Base-by-base conservation (phyloP, 2,888 invertebrate genomes). In the Monochamus alternatus region DNA sequence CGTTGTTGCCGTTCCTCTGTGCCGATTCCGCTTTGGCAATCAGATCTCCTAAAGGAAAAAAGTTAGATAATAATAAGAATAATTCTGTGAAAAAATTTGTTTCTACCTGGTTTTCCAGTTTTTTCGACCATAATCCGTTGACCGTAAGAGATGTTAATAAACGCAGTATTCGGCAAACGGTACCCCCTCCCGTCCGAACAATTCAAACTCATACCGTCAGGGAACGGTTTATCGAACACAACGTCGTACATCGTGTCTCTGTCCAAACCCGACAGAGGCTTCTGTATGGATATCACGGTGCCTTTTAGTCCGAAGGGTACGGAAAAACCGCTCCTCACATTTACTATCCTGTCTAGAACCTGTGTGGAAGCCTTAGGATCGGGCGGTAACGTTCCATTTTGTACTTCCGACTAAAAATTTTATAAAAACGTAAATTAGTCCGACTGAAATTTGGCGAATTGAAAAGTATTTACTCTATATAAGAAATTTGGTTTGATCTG, bases 261-360 rank as follows among this genome's bases (percentile, higher is more conserved):
- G 8, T 86, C 84, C 5, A 81, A 82, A 32, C 80, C 84, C 3
- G 78, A 78, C 22, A 80, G 67, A 0, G 85, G 74, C 71, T 87
- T 88, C 73, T 91, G 89, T 8, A 94, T 90, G 0, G 92, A 96
- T n/a, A 96, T 93, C 0, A 99, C 90, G 0, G 97, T 98, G 43
- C 98, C 99, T 78, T 93, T 92, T 9, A 93, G 90, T 1, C 97
- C 98, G 5, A 95, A 88, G 0, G 97, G 97, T 14, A 96, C 95
- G 1, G 94, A 92, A 85, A 93, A 94, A 69, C 93, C 93, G 47
- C 92, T 92, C 44, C 94, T 91, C 0, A 95, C 93, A 85, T 95
- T 93, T 4, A 98, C 93, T 63, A 99, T 93, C 68, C 98, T 92
- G 89, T 99, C 98, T 84, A 95, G 94, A 76, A 98, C 86, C 77